A percentile compares a stretch with the other conserved stretches of the same genome.
These are phyloP conservation scores for Empis stercorea DNA, from an alignment of 2,888 invertebrate species.

Conservation along the genomic window DNA sequence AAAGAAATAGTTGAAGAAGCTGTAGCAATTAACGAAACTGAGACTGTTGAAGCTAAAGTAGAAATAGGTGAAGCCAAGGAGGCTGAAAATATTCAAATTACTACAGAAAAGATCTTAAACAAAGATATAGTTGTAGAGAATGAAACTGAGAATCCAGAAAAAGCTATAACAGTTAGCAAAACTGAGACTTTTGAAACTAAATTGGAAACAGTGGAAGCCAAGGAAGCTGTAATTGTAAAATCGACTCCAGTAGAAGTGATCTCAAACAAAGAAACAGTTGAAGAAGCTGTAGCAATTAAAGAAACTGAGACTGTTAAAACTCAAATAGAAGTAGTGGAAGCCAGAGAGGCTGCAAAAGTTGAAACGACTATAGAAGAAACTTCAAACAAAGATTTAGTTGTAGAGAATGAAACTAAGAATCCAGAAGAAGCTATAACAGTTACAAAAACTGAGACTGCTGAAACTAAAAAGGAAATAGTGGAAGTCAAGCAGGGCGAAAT, in stretches of 20 bases:
- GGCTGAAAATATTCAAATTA: no score
- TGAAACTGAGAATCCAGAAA: no score
- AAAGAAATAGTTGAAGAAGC: no score
- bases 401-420: no score
- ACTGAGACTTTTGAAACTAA: no score
- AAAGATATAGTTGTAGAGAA: no score
- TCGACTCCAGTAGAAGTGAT: background rate
- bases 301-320: conserved; percentile 1
- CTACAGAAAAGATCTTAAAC: no score
- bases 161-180: no score
- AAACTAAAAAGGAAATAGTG: background rate
- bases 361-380: background rate
- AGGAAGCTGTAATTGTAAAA: background rate
- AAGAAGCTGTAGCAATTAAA: background rate
- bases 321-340: background rate
- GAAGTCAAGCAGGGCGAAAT: background rate
- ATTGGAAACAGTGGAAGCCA: no score
- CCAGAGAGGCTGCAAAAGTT: background rate
- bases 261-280: background rate
- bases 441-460: background rate
- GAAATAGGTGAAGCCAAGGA: background rate
- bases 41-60: background rate
- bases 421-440: background rate
- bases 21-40: no score
- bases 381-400: no score